Percentiles rank a stretch among this genome's conserved stretches.
phyloP scores from a whole-genome alignment of 2,888 invertebrate genomes.

The Caenorhabditis macrosperma region DNA sequence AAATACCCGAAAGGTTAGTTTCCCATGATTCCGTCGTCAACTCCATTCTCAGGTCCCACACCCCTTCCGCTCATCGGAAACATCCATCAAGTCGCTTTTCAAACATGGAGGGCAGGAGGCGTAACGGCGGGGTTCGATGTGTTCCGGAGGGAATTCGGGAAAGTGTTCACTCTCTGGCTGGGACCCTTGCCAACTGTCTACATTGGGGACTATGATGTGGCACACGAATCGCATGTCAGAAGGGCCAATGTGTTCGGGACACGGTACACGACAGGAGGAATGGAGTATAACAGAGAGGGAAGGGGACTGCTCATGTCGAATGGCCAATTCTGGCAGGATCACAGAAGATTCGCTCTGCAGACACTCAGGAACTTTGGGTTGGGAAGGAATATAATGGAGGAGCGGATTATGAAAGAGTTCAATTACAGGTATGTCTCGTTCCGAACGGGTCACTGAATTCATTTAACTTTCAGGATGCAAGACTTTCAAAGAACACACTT shows the following conservation, averaged over 20 bases:
- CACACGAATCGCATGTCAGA: constrained; percentile 39
- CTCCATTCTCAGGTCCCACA: constrained; percentile 2
- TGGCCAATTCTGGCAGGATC: constrained; percentile 56
- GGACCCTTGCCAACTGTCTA: constrained; percentile 44
- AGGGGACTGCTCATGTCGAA: constrained; percentile 49
- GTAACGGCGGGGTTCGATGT: constrained; percentile 11
- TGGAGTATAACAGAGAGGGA: constrained; percentile 25
- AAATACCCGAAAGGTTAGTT: constrained; percentile 11
- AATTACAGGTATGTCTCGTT: constrained; percentile 17
- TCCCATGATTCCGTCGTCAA: too few species aligned
- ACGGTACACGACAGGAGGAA: constrained; percentile 7
- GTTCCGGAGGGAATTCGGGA: constrained; percentile 27
- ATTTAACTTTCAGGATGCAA: constrained; percentile 7
- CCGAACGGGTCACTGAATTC: too few species aligned
- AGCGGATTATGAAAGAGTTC: constrained; percentile 54
- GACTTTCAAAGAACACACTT: constrained; percentile 23
- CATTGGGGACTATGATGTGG: constrained; percentile 47
- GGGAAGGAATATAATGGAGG: constrained; percentile 62
- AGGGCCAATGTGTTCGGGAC: constrained; percentile 18
- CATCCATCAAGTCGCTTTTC: constrained; percentile 27
- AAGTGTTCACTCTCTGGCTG: constrained; percentile 54
- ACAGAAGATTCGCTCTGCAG: constrained; percentile 58
- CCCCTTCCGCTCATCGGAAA: constrained; percentile 49
- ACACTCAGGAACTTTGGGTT: constrained; percentile 58
- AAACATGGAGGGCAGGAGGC: constrained; percentile 15